Percentiles rank a stretch among this genome's conserved stretches.
phyloP scores from a whole-genome alignment of 2,797 vertebrate genomes.

The Coracias cyanogaster region DNA sequence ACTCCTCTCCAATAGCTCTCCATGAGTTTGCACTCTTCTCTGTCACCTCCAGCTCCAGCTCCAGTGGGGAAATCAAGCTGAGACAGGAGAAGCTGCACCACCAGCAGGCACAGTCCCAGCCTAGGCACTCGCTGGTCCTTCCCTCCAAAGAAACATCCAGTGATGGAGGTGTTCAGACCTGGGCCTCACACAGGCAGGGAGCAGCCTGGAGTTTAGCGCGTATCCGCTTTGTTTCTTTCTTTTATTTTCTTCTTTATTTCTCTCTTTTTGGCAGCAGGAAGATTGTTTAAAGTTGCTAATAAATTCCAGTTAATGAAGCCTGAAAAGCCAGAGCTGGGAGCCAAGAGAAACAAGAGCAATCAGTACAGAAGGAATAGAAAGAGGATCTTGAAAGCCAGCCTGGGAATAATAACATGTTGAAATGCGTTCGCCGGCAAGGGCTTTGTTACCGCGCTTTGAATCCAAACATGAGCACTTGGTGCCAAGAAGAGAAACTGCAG shows the following conservation, averaged over 20 bases:
- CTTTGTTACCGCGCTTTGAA: conserved; percentile 65
- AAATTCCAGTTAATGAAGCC: conserved; percentile 74
- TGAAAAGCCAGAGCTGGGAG: conserved; percentile 66
- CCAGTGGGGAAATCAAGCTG: neutral
- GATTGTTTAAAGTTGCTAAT: conserved; percentile 72
- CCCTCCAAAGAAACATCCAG: neutral
- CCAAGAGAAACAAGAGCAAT: conserved; percentile 72
- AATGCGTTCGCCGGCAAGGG: conserved; percentile 58
- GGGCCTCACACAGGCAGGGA: conserved; percentile 60
- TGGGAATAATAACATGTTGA: conserved; percentile 73
- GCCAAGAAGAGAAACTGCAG: conserved; percentile 59
- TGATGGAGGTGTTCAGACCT: neutral
- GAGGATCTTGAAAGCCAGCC: conserved; percentile 63
- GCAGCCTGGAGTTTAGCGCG: neutral
- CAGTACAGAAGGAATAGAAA: conserved; percentile 69
- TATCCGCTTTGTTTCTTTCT: conserved; percentile 40
- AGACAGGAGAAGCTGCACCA: rapidly evolving
- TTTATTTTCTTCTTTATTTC: neutral
- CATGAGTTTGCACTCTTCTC: neutral
- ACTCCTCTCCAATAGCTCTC: rapidly evolving
- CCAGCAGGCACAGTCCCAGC: neutral
- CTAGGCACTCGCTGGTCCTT: neutral
- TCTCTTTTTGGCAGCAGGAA: conserved; percentile 36
- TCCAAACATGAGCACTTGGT: neutral
- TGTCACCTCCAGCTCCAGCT: neutral